Evolutionary conservation across 2,797 vertebrate species (phyloP).

Genomic region (Alfaro cultratus): DNA sequence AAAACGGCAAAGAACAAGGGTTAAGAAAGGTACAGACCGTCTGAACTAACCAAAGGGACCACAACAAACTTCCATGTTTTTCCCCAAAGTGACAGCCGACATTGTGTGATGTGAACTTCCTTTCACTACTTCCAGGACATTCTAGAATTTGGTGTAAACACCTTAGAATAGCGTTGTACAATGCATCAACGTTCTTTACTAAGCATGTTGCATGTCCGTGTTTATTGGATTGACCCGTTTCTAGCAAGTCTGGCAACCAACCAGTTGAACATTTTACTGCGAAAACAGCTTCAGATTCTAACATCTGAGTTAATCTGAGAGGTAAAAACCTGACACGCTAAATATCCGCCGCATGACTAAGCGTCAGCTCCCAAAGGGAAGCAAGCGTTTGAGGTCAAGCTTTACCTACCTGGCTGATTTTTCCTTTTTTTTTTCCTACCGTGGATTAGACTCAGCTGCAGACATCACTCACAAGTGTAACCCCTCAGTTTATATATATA

Average conservation of each 20-base stretch:
- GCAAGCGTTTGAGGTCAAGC: conserved; percentile 17
- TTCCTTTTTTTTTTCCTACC: not conserved
- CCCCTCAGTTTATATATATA: too few species aligned
- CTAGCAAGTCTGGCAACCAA: not conserved
- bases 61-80: not conserved
- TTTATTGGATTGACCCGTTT: not conserved
- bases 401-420: conserved; percentile 6
- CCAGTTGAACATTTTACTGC: not conserved
- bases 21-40: not conserved
- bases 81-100: not conserved
- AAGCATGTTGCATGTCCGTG: not conserved
- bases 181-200: not conserved
- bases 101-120: not conserved
- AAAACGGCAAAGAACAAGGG: not conserved
- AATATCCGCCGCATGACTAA: not conserved
- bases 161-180: not conserved
- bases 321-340: not conserved
- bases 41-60: not conserved
- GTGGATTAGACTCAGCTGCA: conserved; percentile 1
- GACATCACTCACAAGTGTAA: not conserved
- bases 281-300: not conserved
- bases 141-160: not conserved
- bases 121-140: not conserved
- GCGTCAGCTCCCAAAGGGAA: not conserved
- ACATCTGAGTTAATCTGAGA: not conserved